Percentiles rank a stretch among this genome's conserved stretches.
Conservation (phyloP, 2,113 vertebrate genomes). For the Alouatta palliata region DNA sequence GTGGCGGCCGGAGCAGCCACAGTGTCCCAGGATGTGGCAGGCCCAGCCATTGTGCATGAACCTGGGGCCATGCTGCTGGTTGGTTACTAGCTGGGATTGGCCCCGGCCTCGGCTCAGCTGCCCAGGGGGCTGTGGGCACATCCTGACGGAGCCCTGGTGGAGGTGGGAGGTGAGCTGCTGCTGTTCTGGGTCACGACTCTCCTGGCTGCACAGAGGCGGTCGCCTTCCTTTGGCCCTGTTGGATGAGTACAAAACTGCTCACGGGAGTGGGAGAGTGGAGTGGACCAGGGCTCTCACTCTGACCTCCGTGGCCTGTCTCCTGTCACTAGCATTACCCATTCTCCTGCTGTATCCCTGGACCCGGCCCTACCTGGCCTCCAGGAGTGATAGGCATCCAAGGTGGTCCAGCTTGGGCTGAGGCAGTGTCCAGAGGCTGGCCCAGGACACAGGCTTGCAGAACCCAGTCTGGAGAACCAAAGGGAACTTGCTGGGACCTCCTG, state of each 20-base stretch:
- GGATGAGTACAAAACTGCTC: not conserved
- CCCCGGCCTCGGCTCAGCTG: not conserved
- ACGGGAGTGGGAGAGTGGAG: not conserved
- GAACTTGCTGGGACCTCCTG: not conserved
- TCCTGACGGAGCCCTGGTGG: not conserved
- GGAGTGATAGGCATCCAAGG: not conserved
- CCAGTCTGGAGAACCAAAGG: not conserved
- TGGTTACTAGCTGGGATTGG: not conserved
- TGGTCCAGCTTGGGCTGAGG: not conserved
- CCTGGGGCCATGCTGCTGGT: not conserved
- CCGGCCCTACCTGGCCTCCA: not conserved
- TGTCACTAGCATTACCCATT: not conserved
- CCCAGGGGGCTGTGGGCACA: not conserved
- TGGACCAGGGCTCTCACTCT: not conserved
- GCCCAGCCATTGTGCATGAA: rapidly evolving
- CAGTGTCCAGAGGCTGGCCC: not conserved
- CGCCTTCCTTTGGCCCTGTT: not conserved
- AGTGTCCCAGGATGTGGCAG: not conserved
- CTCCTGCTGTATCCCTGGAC: not conserved
- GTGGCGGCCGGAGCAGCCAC: not conserved
- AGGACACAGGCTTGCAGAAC: not conserved
- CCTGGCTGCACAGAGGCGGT: not conserved
- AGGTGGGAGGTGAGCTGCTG: not conserved
- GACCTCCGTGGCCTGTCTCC: not conserved
- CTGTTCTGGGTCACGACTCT: not conserved